Evolutionary conservation across 2,888 invertebrate genomes (phyloP).

Genomic region (Cephus nigrinus): DNA sequence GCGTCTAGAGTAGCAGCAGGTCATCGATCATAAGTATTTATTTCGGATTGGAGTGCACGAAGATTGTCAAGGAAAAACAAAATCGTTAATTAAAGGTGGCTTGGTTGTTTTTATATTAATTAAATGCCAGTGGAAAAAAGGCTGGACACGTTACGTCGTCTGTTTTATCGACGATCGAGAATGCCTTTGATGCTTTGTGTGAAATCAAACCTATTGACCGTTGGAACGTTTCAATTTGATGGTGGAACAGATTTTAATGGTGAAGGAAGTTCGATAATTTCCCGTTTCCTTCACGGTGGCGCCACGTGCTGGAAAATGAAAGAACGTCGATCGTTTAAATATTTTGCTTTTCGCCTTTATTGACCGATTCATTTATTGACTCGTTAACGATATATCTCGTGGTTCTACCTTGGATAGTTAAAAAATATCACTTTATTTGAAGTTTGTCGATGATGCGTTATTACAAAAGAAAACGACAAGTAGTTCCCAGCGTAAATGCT

Average conservation of each 20-base stretch:
- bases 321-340: background rate
- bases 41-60: background rate
- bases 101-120: background rate
- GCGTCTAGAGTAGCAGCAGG: background rate
- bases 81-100: background rate
- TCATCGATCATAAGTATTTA: background rate
- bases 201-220: background rate
- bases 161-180: background rate
- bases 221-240: background rate
- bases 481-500: constrained; percentile 6
- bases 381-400: background rate
- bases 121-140: background rate
- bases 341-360: background rate
- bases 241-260: background rate
- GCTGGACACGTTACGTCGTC: background rate
- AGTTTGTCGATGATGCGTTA: constrained; percentile 29
- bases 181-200: background rate
- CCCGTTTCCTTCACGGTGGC: background rate
- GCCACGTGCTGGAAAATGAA: background rate
- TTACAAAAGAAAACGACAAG: constrained; percentile 36
- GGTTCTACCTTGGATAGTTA: constrained; percentile 20
- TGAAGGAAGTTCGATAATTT: background rate
- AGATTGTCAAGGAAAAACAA: background rate
- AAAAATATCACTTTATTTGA: constrained; percentile 46
- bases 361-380: background rate